phyloP scores from a whole-genome alignment of 2,797 vertebrate genomes.

The Myiotriccus ornatus region DNA sequence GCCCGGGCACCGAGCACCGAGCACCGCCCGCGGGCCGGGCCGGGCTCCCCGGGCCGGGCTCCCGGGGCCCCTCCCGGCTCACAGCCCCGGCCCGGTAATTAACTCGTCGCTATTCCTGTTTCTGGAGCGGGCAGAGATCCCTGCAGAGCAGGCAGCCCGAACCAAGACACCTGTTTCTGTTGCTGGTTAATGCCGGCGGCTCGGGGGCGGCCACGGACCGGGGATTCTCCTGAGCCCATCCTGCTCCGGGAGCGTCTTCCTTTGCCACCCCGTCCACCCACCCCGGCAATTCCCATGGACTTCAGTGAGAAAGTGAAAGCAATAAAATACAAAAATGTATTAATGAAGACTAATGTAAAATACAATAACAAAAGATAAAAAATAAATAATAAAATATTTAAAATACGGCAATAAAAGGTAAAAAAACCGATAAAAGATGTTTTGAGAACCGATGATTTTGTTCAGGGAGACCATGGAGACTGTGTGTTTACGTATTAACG shows the following conservation, averaged over 20 bases:
- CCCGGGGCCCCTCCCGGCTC: background rate
- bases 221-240: fast-evolving
- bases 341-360: background rate
- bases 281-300: background rate
- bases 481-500: fast-evolving
- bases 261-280: fast-evolving
- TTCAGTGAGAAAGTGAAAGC: background rate
- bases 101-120: background rate
- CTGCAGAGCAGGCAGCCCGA: background rate
- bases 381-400: no score
- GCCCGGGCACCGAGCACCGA: no score
- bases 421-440: no score
- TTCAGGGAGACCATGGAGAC: background rate
- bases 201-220: no score
- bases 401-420: background rate
- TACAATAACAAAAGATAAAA: background rate
- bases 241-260: background rate
- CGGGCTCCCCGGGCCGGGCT: background rate
- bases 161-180: fast-evolving
- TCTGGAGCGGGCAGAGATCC: background rate
- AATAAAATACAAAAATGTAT: background rate
- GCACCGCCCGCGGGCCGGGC: background rate
- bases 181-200: background rate
- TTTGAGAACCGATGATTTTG: background rate
- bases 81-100: background rate